Conservation (phyloP, 1,140 invertebrate genomes). For the Pseudomyrmex pallidus region DNA sequence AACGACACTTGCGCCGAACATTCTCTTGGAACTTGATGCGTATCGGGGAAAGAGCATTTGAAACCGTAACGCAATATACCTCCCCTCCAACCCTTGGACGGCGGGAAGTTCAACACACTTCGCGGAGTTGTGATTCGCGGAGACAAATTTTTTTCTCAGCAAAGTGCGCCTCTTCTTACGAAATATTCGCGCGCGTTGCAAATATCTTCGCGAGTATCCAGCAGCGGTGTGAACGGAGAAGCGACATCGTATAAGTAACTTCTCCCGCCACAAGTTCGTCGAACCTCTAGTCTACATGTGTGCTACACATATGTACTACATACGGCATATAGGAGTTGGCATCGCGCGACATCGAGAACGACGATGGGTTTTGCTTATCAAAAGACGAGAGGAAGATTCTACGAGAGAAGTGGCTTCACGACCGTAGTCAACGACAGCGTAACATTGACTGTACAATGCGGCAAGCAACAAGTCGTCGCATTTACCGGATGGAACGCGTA, state of each 20-base stretch:
- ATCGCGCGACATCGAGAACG: constrained; percentile 15
- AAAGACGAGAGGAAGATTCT: constrained; percentile 14
- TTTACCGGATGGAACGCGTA: constrained; percentile 52
- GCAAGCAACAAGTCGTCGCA: constrained; percentile 18
- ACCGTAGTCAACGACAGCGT: constrained; percentile 64
- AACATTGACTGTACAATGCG: constrained; percentile 68
- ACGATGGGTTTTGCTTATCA: constrained; percentile 31
- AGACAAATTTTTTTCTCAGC: too few species aligned
- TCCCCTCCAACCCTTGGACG: too few species aligned
- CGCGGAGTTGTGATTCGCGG: too few species aligned
- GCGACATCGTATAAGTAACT: background rate
- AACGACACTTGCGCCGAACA: too few species aligned
- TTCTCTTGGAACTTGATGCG: too few species aligned
- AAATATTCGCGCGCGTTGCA: constrained; percentile 3
- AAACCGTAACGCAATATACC: too few species aligned
- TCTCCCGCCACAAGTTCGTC: constrained; percentile 26
- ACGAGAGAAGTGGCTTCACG: constrained; percentile 17
- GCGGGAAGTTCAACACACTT: background rate
- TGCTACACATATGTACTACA: background rate
- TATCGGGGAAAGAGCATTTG: too few species aligned
- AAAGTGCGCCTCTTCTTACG: background rate
- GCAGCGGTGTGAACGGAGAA: background rate
- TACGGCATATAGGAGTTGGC: too few species aligned
- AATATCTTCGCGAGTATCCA: background rate
- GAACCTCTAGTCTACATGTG: constrained; percentile 43